Evolutionary conservation across 37 sponge, comb jelly and placozoan genomes (phyloP).

Genomic region (Eunapius fragilis): DNA sequence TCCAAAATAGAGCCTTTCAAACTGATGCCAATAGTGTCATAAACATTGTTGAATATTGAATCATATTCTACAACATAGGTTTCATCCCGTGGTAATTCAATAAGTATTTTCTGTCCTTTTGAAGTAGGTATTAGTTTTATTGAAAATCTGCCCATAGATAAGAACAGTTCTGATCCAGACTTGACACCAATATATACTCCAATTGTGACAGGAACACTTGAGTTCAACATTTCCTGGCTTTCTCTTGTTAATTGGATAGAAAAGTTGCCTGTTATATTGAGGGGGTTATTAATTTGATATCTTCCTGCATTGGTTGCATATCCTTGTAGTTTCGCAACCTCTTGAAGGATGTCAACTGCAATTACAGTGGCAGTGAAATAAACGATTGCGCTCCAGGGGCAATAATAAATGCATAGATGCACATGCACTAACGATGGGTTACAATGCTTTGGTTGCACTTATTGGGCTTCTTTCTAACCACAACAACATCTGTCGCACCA

Average conservation of each 20-base stretch:
- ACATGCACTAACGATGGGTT: not conserved
- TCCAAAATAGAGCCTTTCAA: not conserved
- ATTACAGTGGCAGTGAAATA: too few relatives aligned
- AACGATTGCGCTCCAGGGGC: too few relatives aligned
- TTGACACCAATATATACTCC: not conserved
- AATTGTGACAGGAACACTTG: not conserved
- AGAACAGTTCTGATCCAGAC: not conserved
- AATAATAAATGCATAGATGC: too few relatives aligned
- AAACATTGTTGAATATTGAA: not conserved
- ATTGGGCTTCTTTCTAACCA: too few relatives aligned
- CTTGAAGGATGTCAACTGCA: not conserved
- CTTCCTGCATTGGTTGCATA: not conserved
- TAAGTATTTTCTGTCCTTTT: not conserved
- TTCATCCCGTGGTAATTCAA: not conserved
- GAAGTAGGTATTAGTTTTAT: not conserved
- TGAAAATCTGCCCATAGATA: not conserved
- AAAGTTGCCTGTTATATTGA: not conserved
- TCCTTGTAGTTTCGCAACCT: not conserved
- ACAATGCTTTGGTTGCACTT: not conserved
- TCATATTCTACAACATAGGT: not conserved
- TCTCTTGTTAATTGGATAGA: not conserved
- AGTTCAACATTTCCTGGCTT: not conserved
- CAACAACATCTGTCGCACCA: not conserved
- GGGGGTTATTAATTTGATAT: not conserved
- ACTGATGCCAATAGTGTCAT: not conserved